These are phyloP conservation scores for Spondyliosoma cantharus DNA, from an alignment of 2,797 vertebrate species.

Conservation along the genomic window DNA sequence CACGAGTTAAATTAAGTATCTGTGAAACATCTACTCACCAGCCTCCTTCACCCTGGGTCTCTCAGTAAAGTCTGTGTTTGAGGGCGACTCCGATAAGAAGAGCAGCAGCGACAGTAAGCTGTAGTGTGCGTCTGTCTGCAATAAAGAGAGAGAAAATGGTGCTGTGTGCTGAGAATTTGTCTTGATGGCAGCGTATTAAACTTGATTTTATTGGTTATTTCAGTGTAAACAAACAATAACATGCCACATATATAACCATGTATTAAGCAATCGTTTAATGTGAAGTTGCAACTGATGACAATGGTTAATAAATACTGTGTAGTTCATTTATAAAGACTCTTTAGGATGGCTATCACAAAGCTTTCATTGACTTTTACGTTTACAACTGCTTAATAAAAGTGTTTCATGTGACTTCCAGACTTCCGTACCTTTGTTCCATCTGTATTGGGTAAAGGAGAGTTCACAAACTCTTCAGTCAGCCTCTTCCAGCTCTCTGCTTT, in stretches of 20 bases:
- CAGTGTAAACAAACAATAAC: too few species aligned
- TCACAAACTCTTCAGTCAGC: slow-evolving; percentile 93
- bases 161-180: neutral
- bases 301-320: too few species aligned
- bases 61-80: slow-evolving; percentile 91
- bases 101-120: slow-evolving; percentile 92
- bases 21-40: slow-evolving; percentile 78
- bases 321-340: too few species aligned
- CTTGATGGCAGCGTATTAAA: neutral
- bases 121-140: slow-evolving; percentile 89
- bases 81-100: slow-evolving; percentile 91
- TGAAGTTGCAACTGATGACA: too few species aligned
- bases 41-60: slow-evolving; percentile 90
- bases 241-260: too few species aligned
- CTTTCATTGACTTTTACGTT: too few species aligned
- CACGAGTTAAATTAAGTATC: neutral
- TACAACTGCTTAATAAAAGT: too few species aligned
- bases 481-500: slow-evolving; percentile 96
- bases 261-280: too few species aligned
- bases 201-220: too few species aligned
- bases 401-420: too few species aligned
- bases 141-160: neutral
- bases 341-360: too few species aligned
- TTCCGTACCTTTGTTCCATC: slow-evolving; percentile 88
- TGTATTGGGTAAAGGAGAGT: slow-evolving; percentile 86